phyloP scores from a whole-genome alignment of 1,140 invertebrate species.

The Metaphire vulgaris region DNA sequence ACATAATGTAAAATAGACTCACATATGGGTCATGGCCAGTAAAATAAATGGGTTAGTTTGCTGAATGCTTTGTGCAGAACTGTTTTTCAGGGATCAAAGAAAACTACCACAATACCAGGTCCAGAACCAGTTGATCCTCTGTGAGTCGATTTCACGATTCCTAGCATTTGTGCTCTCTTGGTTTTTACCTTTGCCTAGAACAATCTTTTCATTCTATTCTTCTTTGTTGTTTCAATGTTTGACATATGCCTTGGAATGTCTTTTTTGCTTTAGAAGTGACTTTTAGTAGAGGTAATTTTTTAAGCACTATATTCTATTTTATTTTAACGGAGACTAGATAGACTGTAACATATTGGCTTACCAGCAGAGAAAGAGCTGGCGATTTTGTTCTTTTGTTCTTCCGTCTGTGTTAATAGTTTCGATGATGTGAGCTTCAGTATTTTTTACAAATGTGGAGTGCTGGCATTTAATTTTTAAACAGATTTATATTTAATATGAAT shows the following conservation, averaged over 20 bases:
- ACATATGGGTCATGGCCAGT: not conserved
- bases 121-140: slow-evolving; percentile 24
- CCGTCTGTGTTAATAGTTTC: too few species aligned
- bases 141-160: not conserved
- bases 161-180: not conserved
- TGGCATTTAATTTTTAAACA: too few species aligned
- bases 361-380: too few species aligned
- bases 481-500: too few species aligned
- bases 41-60: not conserved
- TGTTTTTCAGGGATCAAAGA: slow-evolving; percentile 23
- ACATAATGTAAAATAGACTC: not conserved
- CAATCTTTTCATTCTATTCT: not conserved
- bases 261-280: too few species aligned
- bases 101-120: slow-evolving; percentile 17
- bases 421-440: too few species aligned
- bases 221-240: not conserved
- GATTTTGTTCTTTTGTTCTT: too few species aligned
- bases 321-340: too few species aligned
- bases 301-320: too few species aligned
- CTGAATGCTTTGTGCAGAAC: not conserved
- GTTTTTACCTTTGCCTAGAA: not conserved
- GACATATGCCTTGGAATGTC: not conserved
- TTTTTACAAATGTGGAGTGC: too few species aligned
- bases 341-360: too few species aligned
- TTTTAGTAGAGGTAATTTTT: too few species aligned